Evolutionary conservation across 2,113 vertebrate genomes (phyloP).

Genomic region (Vulpes ferrilata): DNA sequence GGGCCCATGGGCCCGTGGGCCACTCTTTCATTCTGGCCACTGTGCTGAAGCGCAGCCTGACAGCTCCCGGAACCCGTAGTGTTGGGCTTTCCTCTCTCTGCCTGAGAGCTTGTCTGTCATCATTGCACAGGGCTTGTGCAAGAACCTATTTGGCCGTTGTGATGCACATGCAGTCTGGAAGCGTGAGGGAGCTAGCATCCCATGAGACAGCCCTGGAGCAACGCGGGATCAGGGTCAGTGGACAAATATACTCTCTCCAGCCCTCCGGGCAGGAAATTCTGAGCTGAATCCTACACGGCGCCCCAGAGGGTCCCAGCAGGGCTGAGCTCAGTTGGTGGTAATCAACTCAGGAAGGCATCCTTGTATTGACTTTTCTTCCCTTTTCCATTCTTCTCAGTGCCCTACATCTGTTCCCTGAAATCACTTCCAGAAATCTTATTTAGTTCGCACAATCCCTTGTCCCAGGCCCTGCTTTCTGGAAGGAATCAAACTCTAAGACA

Average conservation of each 20-base stretch:
- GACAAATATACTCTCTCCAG: background rate
- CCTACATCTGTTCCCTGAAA: background rate
- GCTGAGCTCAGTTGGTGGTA: background rate
- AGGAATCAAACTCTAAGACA: background rate
- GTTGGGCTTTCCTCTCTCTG: background rate
- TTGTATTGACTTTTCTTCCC: background rate
- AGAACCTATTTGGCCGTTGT: background rate
- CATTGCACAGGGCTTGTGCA: background rate
- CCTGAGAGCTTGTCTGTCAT: background rate
- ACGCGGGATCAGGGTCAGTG: too few relatives aligned
- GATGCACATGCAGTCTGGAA: background rate
- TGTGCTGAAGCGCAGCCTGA: background rate
- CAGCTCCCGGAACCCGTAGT: background rate
- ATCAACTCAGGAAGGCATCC: background rate
- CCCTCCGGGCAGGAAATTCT: background rate
- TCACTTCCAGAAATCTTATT: background rate
- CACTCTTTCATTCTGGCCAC: background rate
- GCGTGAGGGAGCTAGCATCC: background rate
- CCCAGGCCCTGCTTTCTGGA: background rate
- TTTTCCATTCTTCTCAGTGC: background rate
- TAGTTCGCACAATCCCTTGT: background rate
- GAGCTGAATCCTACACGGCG: background rate
- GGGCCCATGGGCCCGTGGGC: rapidly evolving
- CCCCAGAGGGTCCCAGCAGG: background rate
- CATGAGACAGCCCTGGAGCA: background rate